These are phyloP conservation scores for Spermophilus dauricus DNA, from an alignment of 2,113 vertebrate species.

Conservation along the genomic window DNA sequence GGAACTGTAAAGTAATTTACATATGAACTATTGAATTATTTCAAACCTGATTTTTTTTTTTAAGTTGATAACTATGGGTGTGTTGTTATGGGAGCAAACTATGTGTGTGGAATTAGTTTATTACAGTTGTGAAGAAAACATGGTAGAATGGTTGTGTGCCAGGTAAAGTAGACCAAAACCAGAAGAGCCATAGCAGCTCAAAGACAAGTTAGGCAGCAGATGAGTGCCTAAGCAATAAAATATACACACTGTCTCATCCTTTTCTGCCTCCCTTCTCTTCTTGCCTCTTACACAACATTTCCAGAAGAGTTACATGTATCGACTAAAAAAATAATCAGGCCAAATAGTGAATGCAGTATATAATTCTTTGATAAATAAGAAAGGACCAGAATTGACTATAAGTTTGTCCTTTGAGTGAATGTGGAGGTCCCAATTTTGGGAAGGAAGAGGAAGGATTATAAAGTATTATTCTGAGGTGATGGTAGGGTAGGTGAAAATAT, in stretches of 20 bases:
- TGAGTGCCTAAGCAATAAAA: neutral
- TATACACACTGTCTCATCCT: neutral
- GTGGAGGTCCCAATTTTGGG: neutral
- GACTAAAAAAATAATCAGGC: conserved; percentile 49
- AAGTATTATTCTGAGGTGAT: conserved; percentile 44
- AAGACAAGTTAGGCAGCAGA: neutral
- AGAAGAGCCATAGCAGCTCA: neutral
- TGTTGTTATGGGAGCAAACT: neutral
- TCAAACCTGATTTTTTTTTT: conserved; percentile 2
- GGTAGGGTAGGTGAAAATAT: conserved; percentile 7
- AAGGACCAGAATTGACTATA: neutral
- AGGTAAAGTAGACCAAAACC: neutral
- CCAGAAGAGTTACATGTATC: neutral
- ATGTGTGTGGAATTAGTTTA: conserved; percentile 3
- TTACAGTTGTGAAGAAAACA: neutral
- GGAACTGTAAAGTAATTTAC: neutral
- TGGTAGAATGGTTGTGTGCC: neutral
- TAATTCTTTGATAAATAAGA: conserved; percentile 14
- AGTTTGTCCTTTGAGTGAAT: neutral
- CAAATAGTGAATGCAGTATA: neutral
- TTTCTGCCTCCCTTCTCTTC: conserved; percentile 16
- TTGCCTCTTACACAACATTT: neutral
- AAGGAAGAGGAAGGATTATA: neutral
- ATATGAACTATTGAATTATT: neutral
- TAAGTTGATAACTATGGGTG: neutral